Evolutionary conservation across 2,797 vertebrate genomes (phyloP).

Genomic region (Prunella strophiata): DNA sequence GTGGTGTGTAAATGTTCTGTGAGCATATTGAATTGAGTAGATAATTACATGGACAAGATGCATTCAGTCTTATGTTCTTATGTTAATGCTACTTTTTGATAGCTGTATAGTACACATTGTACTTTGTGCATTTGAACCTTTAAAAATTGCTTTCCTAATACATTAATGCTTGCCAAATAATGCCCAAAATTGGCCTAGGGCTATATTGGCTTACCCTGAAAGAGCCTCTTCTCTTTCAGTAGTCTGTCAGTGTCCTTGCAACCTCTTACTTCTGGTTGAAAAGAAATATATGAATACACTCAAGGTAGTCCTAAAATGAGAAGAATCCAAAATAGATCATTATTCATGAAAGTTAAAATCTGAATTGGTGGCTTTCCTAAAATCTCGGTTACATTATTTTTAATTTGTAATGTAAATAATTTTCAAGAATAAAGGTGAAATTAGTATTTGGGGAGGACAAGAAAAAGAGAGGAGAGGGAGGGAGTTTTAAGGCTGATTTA

Average conservation of each 20-base stretch:
- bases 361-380: neutral
- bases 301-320: neutral
- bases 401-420: neutral
- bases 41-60: constrained; percentile 29
- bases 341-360: neutral
- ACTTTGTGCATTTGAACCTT: constrained; percentile 23
- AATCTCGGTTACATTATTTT: neutral
- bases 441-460: neutral
- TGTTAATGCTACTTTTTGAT: constrained; percentile 18
- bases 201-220: neutral
- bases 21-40: constrained; percentile 17
- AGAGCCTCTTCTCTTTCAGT: neutral
- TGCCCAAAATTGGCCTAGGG: neutral
- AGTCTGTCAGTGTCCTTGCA: constrained; percentile 4
- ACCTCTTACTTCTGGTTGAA: neutral
- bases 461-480: neutral
- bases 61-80: constrained; percentile 16
- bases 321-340: neutral
- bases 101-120: neutral
- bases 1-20: constrained; percentile 20
- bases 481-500: neutral
- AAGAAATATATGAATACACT: neutral
- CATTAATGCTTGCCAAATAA: neutral
- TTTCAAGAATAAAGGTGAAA: neutral
- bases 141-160: constrained; percentile 23